Conservation (phyloP, 2,888 invertebrate genomes). For the Trissolcus brochymenae region DNA sequence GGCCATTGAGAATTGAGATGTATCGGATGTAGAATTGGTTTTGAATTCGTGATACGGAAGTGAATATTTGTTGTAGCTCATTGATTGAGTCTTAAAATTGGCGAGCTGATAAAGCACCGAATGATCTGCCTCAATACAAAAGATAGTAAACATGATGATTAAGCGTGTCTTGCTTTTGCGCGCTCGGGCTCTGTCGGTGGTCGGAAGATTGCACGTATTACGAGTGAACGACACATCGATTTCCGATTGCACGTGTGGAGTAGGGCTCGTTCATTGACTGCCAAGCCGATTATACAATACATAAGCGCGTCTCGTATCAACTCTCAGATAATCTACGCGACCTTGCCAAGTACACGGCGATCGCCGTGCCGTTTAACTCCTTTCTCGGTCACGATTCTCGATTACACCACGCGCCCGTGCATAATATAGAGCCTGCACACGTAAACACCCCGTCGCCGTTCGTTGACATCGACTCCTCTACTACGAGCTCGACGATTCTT, state of each 20-base stretch:
- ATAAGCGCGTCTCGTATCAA: constrained; percentile 47
- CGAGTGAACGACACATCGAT: constrained; percentile 57
- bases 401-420: constrained; percentile 58
- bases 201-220: constrained; percentile 51
- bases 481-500: constrained; percentile 39
- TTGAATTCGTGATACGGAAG: constrained; percentile 9
- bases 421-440: constrained; percentile 7
- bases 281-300: constrained; percentile 54
- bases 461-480: constrained; percentile 13
- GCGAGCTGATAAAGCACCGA: constrained; percentile 8
- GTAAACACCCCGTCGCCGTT: constrained; percentile 2
- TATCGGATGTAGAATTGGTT: background rate
- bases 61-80: constrained; percentile 24
- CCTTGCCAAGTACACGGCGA: constrained; percentile 65
- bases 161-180: constrained; percentile 25
- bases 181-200: constrained; percentile 15
- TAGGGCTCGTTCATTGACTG: constrained; percentile 56
- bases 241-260: constrained; percentile 49
- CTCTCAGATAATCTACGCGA: constrained; percentile 64
- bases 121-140: constrained; percentile 35
- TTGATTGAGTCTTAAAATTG: constrained; percentile 38
- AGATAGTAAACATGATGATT: constrained; percentile 44
- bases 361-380: constrained; percentile 51
- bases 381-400: constrained; percentile 66
- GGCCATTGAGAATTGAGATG: too few relatives aligned